Percentiles rank a stretch among this genome's conserved stretches.
Conservation (phyloP, 2,113 vertebrate species). For the Toxotes jaculatrix region DNA sequence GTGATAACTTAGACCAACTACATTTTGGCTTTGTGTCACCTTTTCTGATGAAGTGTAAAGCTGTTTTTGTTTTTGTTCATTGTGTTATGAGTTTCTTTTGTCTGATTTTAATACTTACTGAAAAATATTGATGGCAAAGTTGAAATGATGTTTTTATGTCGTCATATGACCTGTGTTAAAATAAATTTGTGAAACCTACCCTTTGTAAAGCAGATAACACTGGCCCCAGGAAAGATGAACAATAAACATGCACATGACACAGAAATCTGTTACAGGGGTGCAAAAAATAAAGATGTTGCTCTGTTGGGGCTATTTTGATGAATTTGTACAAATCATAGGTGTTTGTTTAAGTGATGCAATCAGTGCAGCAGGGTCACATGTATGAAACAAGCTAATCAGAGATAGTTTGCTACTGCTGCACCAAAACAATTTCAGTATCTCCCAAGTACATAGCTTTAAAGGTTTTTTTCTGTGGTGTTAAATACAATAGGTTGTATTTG, state of each 20-base stretch:
- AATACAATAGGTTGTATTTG: conserved; percentile 6
- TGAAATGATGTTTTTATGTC: not conserved
- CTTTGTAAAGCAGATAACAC: not conserved
- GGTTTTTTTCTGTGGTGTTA: not conserved
- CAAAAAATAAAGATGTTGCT: not conserved
- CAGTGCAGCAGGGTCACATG: conserved; percentile 15
- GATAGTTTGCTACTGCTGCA: not conserved
- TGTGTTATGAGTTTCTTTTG: not conserved
- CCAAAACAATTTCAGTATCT: conserved; percentile 4
- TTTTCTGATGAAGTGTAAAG: conserved; percentile 25
- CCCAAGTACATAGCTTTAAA: conserved; percentile 8
- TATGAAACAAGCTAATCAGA: not conserved
- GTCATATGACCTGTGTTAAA: conserved; percentile 25
- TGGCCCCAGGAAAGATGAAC: conserved; percentile 1
- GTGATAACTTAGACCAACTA: conserved; percentile 43
- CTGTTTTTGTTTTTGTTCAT: not conserved
- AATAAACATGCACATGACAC: not conserved
- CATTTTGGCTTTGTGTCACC: conserved; percentile 52
- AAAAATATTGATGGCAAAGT: not conserved
- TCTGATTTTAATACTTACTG: not conserved
- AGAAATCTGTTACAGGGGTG: conserved; percentile 2
- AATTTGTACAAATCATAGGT: conserved; percentile 8
- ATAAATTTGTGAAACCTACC: not conserved
- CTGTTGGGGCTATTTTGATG: not conserved
- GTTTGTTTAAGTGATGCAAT: conserved; percentile 8